A percentile compares a stretch with the other conserved stretches of the same genome.
These are phyloP conservation scores for Ischnus inquisitorius DNA, from an alignment of 2,888 invertebrate genomes.

Conservation along the genomic window DNA sequence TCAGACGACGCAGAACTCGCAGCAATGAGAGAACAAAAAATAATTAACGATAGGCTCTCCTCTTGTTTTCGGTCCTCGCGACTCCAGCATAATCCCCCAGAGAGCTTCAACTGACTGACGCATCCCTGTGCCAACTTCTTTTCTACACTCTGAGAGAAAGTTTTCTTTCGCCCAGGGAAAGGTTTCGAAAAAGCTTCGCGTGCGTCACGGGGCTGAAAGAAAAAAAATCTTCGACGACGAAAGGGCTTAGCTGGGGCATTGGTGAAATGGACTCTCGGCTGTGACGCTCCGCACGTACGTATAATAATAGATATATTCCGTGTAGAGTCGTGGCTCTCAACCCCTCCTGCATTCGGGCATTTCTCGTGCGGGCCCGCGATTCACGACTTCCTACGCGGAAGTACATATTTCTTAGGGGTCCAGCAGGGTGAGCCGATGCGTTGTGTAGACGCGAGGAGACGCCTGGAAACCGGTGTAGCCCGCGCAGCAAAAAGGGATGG, in stretches of 20 bases:
- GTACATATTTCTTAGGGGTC: conserved; percentile 68
- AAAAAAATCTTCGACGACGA: conserved; percentile 51
- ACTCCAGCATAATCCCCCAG: conserved; percentile 38
- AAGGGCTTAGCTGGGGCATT: conserved; percentile 43
- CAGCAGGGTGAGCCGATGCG: conserved; percentile 31
- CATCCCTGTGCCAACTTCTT: conserved; percentile 35
- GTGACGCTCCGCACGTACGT: conserved; percentile 52
- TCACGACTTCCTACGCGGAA: conserved; percentile 71
- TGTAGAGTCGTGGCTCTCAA: conserved; percentile 34
- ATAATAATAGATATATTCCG: conserved; percentile 54
- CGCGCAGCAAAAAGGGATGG: conserved; percentile 17
- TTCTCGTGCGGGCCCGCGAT: conserved; percentile 57
- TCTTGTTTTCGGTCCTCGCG: conserved; percentile 30
- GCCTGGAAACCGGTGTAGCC: conserved; percentile 3
- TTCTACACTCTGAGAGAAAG: conserved; percentile 29
- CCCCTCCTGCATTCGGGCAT: conserved; percentile 33
- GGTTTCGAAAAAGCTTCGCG: conserved; percentile 24
- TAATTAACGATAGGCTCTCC: conserved; percentile 56
- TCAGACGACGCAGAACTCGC: conserved; percentile 44
- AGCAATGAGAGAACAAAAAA: conserved; percentile 25
- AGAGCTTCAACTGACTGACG: conserved; percentile 45
- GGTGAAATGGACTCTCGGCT: conserved; percentile 59
- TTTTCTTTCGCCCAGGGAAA: conserved; percentile 12
- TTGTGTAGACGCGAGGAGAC: conserved; percentile 39
- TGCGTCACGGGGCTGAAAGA: conserved; percentile 34